Evolutionary conservation across 2,888 invertebrate genomes (phyloP), one percentile per base, ranked within the genome.

Genomic region (Megalurothrips usitatus): DNA sequence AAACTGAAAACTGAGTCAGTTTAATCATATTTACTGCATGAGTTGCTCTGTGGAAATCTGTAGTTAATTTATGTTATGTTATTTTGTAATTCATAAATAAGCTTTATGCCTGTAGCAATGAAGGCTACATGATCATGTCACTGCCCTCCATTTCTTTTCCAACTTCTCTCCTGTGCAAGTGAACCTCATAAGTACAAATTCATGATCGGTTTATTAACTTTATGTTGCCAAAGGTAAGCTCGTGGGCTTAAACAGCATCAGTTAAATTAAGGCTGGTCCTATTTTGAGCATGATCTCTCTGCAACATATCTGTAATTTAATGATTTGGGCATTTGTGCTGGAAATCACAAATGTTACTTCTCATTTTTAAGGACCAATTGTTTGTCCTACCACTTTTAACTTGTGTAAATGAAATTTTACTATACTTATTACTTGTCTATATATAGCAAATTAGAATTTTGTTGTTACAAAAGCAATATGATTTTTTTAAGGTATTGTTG

Each of bases 11-110:
- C 68, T 58, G 68, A 75, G 68, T 75, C 68, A 75, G 68, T 75
- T 75, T 75, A 75, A 23, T 26, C 23, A 75, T 75, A 75, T 75
- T 75, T 75, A 75, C 68, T 75, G 26, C 68, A 75, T 75, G 68
- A 75, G 23, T 75, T 75, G 68, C 26, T 75, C 68, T 75, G 68
- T 75, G 68, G 68, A 75, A 75, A 75, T n/a, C 68, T 75, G 68
- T 75, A 75, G 68, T 75, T 75, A 75, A 75, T 75, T 75, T 75
- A 75, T 75, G 68, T 75, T 75, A 75, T 75, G 68, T 75, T 75
- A 75, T 75, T 75, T 75, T 75, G 26, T 75, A 75, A 26, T 75
- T 75, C 26, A 12, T 26, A 75, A 75, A 75, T 75, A 26, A 75
- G 12, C 23, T 26, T 75, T 75, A 26, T 75, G 68, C 68, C 68